phyloP scores from a whole-genome alignment of 2,113 vertebrate genomes.

The Perca schrenkii region DNA sequence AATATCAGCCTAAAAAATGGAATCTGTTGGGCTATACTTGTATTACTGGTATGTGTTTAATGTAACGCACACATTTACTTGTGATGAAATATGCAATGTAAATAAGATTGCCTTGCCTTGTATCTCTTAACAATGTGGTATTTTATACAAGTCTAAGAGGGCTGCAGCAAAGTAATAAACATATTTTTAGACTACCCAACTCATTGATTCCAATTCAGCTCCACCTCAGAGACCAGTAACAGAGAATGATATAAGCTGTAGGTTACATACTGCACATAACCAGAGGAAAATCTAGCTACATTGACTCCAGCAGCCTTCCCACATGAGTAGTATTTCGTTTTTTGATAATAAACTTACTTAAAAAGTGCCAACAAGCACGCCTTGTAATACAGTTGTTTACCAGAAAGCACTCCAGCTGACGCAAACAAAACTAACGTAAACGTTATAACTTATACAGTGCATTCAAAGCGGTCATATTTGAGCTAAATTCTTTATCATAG shows the following conservation, averaged over 20 bases:
- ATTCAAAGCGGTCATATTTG: background rate
- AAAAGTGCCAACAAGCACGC: background rate
- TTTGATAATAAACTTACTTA: background rate
- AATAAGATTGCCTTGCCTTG: background rate
- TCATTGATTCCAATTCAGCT: background rate
- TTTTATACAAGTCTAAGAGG: too few species aligned
- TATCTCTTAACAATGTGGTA: too few species aligned
- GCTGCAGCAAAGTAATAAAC: background rate
- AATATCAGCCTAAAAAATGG: background rate
- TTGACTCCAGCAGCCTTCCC: background rate
- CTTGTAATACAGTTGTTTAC: background rate
- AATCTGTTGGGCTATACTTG: background rate
- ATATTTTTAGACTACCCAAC: background rate
- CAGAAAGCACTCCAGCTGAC: background rate
- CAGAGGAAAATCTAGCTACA: slow-evolving; percentile 28
- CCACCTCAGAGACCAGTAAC: background rate
- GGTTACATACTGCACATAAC: slow-evolving; percentile 6
- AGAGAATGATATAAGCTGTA: background rate
- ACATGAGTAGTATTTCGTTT: background rate
- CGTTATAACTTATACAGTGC: background rate
- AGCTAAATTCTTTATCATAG: background rate
- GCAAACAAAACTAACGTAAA: background rate
- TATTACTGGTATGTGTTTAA: background rate
- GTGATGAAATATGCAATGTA: background rate
- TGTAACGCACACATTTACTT: background rate